A percentile compares a stretch with the other conserved stretches of the same genome.
These are phyloP conservation scores for Trachythela sp. DNA, from an alignment of 64 coral and sea anemone genomes.

Conservation along the genomic window DNA sequence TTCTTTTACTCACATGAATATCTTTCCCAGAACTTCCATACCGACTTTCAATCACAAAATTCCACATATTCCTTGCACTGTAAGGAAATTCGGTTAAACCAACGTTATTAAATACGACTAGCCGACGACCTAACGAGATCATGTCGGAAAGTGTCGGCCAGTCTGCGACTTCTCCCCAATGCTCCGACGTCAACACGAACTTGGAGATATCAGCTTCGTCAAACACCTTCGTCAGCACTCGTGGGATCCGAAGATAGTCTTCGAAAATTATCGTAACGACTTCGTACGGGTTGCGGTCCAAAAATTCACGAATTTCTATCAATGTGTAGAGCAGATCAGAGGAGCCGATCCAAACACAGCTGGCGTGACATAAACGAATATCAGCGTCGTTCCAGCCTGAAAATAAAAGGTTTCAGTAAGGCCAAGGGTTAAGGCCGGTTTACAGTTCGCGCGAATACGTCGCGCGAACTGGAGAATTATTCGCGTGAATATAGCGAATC, in stretches of 20 bases:
- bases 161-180: conserved; percentile 53
- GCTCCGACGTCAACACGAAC: conserved; percentile 49
- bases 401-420: too few species aligned
- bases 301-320: conserved; percentile 62
- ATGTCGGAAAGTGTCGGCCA: conserved; percentile 84
- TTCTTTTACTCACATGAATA: conserved; percentile 46
- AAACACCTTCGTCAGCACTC: conserved; percentile 69
- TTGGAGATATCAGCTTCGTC: conserved; percentile 66
- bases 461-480: too few species aligned
- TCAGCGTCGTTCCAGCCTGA: conserved; percentile 75
- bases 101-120: conserved; percentile 88
- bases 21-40: conserved; percentile 65
- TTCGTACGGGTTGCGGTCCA: conserved; percentile 57
- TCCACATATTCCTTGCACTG: conserved; percentile 77
- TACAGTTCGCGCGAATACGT: too few species aligned
- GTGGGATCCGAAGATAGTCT: conserved; percentile 81
- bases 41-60: conserved; percentile 76
- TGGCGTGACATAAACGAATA: conserved; percentile 71
- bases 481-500: too few species aligned
- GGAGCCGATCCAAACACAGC: conserved; percentile 83
- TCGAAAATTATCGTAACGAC: conserved; percentile 88
- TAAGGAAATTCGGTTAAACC: conserved; percentile 79
- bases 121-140: conserved; percentile 60
- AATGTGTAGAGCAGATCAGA: conserved; percentile 65
- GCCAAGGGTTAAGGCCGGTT: too few species aligned